Evolutionary conservation across 2,797 vertebrate genomes (phyloP), one percentile per base, ranked within the genome.

Genomic region (Lagodon rhomboides): DNA sequence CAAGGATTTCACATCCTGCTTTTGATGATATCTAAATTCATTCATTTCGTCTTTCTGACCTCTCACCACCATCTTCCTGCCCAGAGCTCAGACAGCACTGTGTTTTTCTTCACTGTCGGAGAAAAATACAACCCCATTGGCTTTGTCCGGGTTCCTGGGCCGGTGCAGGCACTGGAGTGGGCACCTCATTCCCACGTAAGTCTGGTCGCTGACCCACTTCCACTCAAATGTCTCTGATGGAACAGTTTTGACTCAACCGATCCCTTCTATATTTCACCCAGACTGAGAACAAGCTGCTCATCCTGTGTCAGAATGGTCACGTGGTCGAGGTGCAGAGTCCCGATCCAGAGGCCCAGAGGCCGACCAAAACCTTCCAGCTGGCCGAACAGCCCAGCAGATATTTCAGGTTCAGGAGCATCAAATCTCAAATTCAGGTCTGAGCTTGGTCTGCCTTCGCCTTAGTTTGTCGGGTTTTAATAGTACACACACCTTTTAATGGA

Each of bases 391-490:
- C 87, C 0, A 89, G 77, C 0, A 93, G 94, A 41, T 92, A 79
- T 88, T 99, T 99, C 93, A 94, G 88, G 86, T 99, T 99, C 90
- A 90, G 72, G 71, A 99, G 98, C 90, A 95, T 99, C 94, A 98
- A 97, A 89, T 98, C 98, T 50, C 92, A 65, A 86, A 96, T 99
- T 70, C 91, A 97, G 97, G 88, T 91, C 34, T 34, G 34, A 13
- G 0, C 25, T 27, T 50, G 5, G 0, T 53, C 44, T 38, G 0
- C 53, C 4, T 64, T n/a, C 1, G 3, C 10, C 27, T 34, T 7
- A 4, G 5, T 73, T 27, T 62, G 3, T n/a, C 22, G 10, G 12
- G 15, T 23, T 62, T 55, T 59, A 27, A 38, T 13, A 23, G 44
- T 49, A 18, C 27, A 27, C 34, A 9, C 34, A 34, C 8, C 34